phyloP scores from a whole-genome alignment of 2,113 vertebrate genomes.

The Aix galericulata region DNA sequence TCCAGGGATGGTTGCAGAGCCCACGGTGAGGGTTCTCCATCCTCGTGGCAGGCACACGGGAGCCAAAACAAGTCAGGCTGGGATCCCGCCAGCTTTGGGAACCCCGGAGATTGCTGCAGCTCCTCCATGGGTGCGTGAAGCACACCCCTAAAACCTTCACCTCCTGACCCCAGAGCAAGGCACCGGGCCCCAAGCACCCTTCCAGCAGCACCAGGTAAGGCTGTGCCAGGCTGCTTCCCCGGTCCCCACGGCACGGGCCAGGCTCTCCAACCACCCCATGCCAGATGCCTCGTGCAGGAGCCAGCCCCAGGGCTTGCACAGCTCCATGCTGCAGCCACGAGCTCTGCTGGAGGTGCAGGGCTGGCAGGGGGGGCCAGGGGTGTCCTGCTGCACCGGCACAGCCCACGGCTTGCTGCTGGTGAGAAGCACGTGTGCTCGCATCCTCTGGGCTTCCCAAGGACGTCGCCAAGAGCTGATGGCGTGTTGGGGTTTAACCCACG shows the following conservation, averaged over 20 bases:
- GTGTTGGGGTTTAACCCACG: neutral
- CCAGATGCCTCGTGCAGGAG: accelerated
- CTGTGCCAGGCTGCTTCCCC: accelerated
- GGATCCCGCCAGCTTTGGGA: accelerated
- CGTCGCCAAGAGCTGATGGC: neutral
- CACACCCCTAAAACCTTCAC: neutral
- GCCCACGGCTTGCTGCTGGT: neutral
- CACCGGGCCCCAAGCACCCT: accelerated
- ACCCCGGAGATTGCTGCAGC: neutral
- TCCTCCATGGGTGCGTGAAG: neutral
- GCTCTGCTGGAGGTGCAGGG: accelerated
- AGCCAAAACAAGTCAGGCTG: neutral
- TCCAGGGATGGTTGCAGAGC: neutral
- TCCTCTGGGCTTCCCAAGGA: neutral
- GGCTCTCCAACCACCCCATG: neutral
- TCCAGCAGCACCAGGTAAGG: accelerated
- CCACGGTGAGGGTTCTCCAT: neutral
- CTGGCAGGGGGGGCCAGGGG: accelerated
- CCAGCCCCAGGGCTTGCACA: accelerated
- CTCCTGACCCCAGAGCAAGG: accelerated
- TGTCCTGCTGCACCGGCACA: neutral
- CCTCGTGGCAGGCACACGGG: accelerated
- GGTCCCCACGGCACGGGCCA: accelerated
- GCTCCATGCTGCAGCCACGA: accelerated
- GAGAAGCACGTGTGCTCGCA: neutral